These are phyloP conservation scores for Eleginops maclovinus DNA, from an alignment of 2,113 vertebrate species.

Conservation along the genomic window DNA sequence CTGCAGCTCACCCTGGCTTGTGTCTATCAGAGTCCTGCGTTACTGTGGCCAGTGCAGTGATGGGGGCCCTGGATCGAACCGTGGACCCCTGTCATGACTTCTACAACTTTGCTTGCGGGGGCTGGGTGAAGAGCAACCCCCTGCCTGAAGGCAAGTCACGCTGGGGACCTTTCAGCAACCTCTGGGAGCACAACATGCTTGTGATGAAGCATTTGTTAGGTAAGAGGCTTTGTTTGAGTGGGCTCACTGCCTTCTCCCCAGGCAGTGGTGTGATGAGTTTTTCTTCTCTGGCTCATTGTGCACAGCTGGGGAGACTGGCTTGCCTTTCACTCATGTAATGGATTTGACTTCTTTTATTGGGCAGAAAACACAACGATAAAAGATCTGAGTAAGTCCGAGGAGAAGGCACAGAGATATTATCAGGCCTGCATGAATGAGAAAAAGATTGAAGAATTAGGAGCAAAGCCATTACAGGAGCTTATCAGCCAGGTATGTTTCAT, in stretches of 20 bases:
- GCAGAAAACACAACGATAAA: conserved; percentile 91
- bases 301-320: neutral
- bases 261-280: neutral
- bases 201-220: conserved; percentile 95
- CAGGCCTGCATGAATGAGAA: conserved; percentile 95
- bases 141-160: conserved; percentile 94
- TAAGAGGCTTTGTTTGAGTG: conserved; percentile 66
- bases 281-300: neutral
- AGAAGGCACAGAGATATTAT: conserved; percentile 93
- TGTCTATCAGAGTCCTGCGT: conserved; percentile 92
- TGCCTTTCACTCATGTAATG: neutral
- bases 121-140: conserved; percentile 94
- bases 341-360: neutral
- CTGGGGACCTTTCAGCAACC: conserved; percentile 95
- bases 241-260: neutral
- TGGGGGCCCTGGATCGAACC: conserved; percentile 87
- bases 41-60: conserved; percentile 88
- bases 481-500: conserved; percentile 87
- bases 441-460: conserved; percentile 91
- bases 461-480: conserved; percentile 88
- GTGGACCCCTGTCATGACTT: conserved; percentile 96
- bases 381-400: conserved; percentile 87
- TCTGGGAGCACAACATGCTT: conserved; percentile 97
- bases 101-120: conserved; percentile 93
- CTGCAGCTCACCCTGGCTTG: conserved; percentile 78